phyloP scores from a whole-genome alignment of 2,113 vertebrate species.

The Dasypus novemcinctus region DNA sequence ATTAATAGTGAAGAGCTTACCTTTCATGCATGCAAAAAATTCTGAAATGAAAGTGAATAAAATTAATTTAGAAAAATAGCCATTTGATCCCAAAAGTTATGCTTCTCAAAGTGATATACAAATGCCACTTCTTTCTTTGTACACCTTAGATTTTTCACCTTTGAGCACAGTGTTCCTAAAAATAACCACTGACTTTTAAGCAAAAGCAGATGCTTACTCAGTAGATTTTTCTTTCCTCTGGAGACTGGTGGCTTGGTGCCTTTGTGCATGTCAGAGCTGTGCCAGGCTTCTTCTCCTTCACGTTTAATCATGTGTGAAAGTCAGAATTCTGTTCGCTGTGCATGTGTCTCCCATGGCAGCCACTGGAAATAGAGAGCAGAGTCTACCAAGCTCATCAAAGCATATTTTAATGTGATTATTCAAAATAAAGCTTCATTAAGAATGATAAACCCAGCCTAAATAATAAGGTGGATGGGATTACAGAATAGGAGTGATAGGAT shows the following conservation, averaged over 20 bases:
- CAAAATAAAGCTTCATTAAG: not conserved
- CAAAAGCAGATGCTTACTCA: not conserved
- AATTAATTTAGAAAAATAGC: not conserved
- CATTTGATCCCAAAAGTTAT: not conserved
- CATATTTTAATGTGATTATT: too few relatives aligned
- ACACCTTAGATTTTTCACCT: not conserved
- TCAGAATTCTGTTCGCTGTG: not conserved
- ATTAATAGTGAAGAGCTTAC: too few relatives aligned
- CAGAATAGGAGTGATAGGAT: fast-evolving
- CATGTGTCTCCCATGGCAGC: not conserved
- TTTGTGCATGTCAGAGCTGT: not conserved
- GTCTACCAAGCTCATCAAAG: not conserved
- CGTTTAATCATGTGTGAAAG: not conserved
- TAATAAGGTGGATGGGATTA: not conserved
- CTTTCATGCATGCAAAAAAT: not conserved
- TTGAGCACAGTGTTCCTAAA: not conserved
- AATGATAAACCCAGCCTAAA: not conserved
- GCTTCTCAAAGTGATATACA: not conserved
- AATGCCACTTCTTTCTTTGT: not conserved
- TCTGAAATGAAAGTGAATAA: not conserved
- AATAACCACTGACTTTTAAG: not conserved
- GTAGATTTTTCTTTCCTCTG: not conserved
- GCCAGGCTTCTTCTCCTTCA: too few relatives aligned
- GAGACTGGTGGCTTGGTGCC: too few relatives aligned
- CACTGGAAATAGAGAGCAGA: not conserved